Conservation (phyloP, 2,888 invertebrate genomes). For the Elysia crispata region DNA sequence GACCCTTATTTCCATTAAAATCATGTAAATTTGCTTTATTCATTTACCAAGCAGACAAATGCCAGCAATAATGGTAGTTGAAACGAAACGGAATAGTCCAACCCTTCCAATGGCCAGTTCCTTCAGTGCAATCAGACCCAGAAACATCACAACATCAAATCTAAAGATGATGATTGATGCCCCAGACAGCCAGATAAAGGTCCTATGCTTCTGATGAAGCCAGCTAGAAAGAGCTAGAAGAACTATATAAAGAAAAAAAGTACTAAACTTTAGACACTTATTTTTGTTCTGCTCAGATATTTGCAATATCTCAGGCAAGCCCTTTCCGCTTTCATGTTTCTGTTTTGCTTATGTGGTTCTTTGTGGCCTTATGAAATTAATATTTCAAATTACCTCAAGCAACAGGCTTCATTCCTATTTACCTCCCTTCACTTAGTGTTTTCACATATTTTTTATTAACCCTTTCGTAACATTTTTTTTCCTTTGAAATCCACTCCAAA, state of each 20-base stretch:
- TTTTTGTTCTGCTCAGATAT: no score
- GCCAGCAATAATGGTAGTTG: constrained; percentile 75
- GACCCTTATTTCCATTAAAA: background rate
- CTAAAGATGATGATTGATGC: constrained; percentile 93
- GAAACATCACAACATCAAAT: constrained; percentile 88
- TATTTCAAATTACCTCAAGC: no score
- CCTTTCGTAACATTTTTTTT: no score
- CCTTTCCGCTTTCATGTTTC: no score
- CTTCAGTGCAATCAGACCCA: constrained; percentile 90
- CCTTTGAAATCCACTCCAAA: no score
- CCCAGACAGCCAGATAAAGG: constrained; percentile 90
- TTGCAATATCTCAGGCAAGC: no score
- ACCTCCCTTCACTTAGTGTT: no score
- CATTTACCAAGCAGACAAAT: constrained; percentile 81
- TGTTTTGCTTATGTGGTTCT: no score
- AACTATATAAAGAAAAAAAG: constrained; percentile 81
- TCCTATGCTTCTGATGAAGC: constrained; percentile 86
- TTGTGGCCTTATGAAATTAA: no score
- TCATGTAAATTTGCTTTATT: background rate
- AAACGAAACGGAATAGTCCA: constrained; percentile 79
- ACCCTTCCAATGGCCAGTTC: constrained; percentile 85
- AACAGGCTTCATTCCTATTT: no score
- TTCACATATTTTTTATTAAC: no score
- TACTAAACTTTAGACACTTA: no score
- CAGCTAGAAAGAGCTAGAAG: constrained; percentile 90